Base-by-base conservation (phyloP, 2,888 invertebrate genomes). In the Caenorhabditis sinica region DNA sequence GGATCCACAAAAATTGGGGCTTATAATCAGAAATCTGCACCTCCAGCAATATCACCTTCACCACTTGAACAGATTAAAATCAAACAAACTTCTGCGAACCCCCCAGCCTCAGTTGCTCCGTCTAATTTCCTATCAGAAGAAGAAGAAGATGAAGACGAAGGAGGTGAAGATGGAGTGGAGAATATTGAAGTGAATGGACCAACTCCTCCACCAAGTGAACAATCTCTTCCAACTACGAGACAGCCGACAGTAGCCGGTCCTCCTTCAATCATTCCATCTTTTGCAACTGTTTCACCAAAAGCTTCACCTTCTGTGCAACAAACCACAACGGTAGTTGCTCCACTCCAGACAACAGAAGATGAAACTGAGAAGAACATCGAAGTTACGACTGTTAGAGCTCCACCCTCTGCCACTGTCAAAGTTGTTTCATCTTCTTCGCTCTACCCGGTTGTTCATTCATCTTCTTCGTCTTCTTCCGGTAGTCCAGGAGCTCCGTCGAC, bases 251-350 rank as follows among this genome's bases (percentile, higher is more conserved):
- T 13, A 13, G 63, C 45, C 2, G 40, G 75, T 6, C 58, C 66
- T 6, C 75, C 75, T 30, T 51, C 79, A 20, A 45, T 61, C 51
- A 45, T 65, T 23, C 40, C 40, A 15, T 61, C 74, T 25, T 74
- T 17, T 28, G 74, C 63, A 20, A 51, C 73, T 6, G 23, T 40
- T 28, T 25, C 63, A 5, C 15, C 73, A 13, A 43, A 49, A 13
- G 33, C 56, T 4, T 25, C 30, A n/a, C 8, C 25, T 1, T 4
- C 40, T 28, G 20, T 15, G 11, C n/a, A 25, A 15, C 1, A n/a
- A 6, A 20, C 28, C 11, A 56, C 20, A 56, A n/a, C n/a, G n/a
- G 25, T 20, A 28, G 56, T 2, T 56, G 28, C 25, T 5, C 13
- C 56, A 15, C 15, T n/a, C n/a, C n/a, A n/a, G n/a, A n/a, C 56